These are phyloP conservation scores for Drosophila yakuba DNA, from an alignment of 1,140 invertebrate genomes.

Conservation along the genomic window DNA sequence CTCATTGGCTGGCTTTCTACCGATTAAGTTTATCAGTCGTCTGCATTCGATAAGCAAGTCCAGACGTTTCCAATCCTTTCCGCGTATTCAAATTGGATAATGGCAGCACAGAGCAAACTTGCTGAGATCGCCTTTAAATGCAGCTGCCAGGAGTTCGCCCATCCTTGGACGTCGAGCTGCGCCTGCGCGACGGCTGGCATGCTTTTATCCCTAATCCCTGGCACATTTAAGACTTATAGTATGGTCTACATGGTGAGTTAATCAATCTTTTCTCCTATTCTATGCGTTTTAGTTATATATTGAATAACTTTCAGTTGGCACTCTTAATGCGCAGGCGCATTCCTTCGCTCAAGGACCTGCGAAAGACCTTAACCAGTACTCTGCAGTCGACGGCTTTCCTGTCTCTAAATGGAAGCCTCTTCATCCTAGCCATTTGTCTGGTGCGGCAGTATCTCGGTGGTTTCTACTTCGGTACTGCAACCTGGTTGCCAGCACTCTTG, in stretches of 20 bases:
- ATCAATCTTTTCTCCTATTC: rapidly evolving
- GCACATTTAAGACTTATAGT: conserved; percentile 90
- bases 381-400: conserved; percentile 91
- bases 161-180: conserved; percentile 92
- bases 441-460: conserved; percentile 87
- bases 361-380: conserved; percentile 88
- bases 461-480: conserved; percentile 89
- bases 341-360: conserved; percentile 87
- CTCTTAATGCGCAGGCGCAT: conserved; percentile 88
- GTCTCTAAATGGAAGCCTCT: conserved; percentile 89
- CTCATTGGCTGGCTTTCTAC: no score
- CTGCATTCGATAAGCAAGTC: conserved; percentile 25
- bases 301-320: conserved; percentile 86
- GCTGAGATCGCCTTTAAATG: conserved; percentile 57
- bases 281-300: background rate
- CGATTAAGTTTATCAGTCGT: conserved; percentile 27
- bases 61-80: no score
- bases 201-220: conserved; percentile 87
- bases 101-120: conserved; percentile 88
- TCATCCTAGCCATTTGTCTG: conserved; percentile 88
- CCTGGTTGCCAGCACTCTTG: conserved; percentile 90
- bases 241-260: conserved; percentile 90
- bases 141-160: conserved; percentile 89
- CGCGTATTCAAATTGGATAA: conserved; percentile 52
- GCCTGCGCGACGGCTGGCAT: conserved; percentile 87